A percentile compares a stretch with the other conserved stretches of the same genome.
Conservation (phyloP, 92 coral and sea anemone species). For the Zoanthus sociatus region DNA sequence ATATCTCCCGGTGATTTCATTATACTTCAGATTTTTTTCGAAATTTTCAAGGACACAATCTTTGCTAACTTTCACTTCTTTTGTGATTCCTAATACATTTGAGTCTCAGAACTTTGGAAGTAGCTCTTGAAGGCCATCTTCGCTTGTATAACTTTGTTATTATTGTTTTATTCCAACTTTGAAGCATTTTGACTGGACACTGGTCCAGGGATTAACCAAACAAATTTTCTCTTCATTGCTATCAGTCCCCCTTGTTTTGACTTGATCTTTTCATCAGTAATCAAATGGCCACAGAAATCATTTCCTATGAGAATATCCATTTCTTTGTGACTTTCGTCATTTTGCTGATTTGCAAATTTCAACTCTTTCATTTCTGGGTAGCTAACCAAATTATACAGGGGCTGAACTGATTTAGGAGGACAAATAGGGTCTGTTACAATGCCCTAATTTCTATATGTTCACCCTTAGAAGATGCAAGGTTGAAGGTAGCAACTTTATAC, state of each 20-base stretch:
- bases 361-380: constrained; percentile 11
- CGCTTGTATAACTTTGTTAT: constrained; percentile 15
- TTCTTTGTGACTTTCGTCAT: background rate
- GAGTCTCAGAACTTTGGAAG: constrained; percentile 40
- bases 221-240: constrained; percentile 25
- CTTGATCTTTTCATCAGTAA: constrained; percentile 8
- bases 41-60: background rate
- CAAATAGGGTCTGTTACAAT: background rate
- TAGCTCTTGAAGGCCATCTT: constrained; percentile 23
- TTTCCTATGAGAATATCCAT: constrained; percentile 14
- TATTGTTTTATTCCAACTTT: background rate
- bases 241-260: constrained; percentile 31
- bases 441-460: background rate
- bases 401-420: background rate
- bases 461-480: background rate
- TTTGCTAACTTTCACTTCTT: background rate
- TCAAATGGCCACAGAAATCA: background rate
- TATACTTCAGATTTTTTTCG: constrained; percentile 18
- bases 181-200: background rate
- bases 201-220: constrained; percentile 8
- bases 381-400: background rate
- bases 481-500: background rate
- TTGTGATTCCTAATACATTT: constrained; percentile 16
- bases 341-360: constrained; percentile 8
- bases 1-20: constrained; percentile 16